Conservation (phyloP, 2,888 invertebrate species). For the Tinea pellionella region DNA sequence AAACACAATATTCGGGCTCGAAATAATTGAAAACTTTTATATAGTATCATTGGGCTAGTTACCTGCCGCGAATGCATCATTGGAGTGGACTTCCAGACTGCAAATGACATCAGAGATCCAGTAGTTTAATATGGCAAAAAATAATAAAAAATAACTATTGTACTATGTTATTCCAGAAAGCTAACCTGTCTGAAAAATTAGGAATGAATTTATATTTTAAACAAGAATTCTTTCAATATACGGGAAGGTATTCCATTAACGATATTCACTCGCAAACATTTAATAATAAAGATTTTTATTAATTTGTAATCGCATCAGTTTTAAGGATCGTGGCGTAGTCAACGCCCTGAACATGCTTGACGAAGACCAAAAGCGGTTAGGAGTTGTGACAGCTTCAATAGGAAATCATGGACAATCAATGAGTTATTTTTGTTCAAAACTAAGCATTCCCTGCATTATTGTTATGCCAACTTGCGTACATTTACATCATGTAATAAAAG, state of each 20-base stretch:
- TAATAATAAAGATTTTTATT: too few relatives aligned
- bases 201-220: conserved; percentile 91
- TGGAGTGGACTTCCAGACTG: too few relatives aligned
- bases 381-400: conserved; percentile 89
- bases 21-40: too few relatives aligned
- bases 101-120: too few relatives aligned
- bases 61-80: too few relatives aligned
- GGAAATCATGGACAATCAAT: conserved; percentile 91
- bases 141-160: too few relatives aligned
- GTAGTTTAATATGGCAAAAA: too few relatives aligned
- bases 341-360: conserved; percentile 80
- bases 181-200: conserved; percentile 78
- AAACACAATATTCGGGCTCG: too few relatives aligned
- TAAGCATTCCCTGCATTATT: conserved; percentile 80
- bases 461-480: conserved; percentile 92
- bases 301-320: conserved; percentile 65
- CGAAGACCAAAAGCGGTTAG: conserved; percentile 77
- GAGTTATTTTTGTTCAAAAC: conserved; percentile 77
- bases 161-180: too few relatives aligned
- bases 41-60: too few relatives aligned
- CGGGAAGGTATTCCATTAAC: conserved; percentile 96
- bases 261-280: too few relatives aligned
- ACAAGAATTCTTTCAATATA: conserved; percentile 91
- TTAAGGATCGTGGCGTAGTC: conserved; percentile 93
- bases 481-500: conserved; percentile 89